phyloP scores from a whole-genome alignment of 1,140 invertebrate species.

The Drosophila truncata region DNA sequence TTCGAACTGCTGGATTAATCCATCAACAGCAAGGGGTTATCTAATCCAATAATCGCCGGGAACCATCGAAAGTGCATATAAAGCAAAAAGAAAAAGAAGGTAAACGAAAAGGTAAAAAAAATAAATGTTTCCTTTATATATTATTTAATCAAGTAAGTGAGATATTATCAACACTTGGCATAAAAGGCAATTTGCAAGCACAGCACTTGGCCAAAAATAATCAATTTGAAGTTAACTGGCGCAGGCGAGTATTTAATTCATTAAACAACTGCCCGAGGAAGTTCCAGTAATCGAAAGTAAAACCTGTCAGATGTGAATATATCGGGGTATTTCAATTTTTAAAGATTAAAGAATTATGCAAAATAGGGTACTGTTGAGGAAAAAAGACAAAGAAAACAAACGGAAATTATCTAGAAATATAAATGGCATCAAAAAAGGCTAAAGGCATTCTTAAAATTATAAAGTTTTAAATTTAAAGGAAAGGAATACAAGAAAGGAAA shows the following conservation, averaged over 20 bases:
- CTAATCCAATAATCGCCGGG: constrained; percentile 51
- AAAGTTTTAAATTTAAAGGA: too few relatives aligned
- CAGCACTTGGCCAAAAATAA: constrained; percentile 9
- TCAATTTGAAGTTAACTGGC: constrained; percentile 14
- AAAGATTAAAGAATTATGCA: not conserved
- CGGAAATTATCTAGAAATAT: not conserved
- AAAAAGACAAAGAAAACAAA: not conserved
- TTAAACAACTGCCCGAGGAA: not conserved
- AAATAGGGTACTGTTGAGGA: not conserved
- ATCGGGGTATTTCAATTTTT: too few relatives aligned
- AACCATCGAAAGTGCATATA: constrained; percentile 34
- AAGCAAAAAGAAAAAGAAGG: not conserved
- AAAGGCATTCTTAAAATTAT: too few relatives aligned
- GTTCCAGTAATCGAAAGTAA: not conserved
- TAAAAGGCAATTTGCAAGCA: not conserved
- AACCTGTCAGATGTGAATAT: not conserved
- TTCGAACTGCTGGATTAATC: constrained; percentile 37
- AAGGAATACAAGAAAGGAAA: too few relatives aligned
- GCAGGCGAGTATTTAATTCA: constrained; percentile 4
- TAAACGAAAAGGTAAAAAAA: not conserved
- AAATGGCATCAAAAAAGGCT: too few relatives aligned
- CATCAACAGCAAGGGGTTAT: constrained; percentile 51
- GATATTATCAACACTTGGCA: constrained; percentile 11
- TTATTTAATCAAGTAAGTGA: constrained; percentile 17
- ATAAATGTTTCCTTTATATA: not conserved